Evolutionary conservation across 1,140 invertebrate species (phyloP), one percentile per base, ranked within the genome.

Genomic region (Brachionus angularis): DNA sequence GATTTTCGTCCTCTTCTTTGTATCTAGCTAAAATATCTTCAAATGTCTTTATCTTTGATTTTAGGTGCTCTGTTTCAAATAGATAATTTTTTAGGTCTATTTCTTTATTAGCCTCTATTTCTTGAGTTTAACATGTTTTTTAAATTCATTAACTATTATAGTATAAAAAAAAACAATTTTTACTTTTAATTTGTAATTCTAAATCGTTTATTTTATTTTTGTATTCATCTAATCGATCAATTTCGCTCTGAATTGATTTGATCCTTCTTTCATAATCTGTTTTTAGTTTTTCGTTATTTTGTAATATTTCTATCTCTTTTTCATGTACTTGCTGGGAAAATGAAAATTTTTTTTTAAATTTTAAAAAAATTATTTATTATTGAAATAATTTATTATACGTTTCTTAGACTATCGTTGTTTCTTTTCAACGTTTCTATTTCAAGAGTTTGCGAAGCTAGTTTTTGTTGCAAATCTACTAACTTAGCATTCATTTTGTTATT

Each of bases 341-440:
- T 31, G 25, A 14, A 14, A 14, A 62, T 23, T 18, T 16, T 39
- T 36, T 50, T 50, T 34, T 5, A 61, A 61, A 5, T 34, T 10
- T 21, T 16, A 16, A 31, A 27, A 33, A 64, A 27, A 29, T 12
- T 18, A 47, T 42, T 42, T 42, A 16, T 16, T 42, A 16, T 16
- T 42, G 33, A 27, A 36, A 47, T 10, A 14, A 12, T 5, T n/a
- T 47, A 47, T 16, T 5, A n/a, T 52, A 70, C 67, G 18, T 36
- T 52, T 70, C 46, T 50, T 3, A 70, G 12, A 10, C 46, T 52
- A 18, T 70, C 67, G 44, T 50, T 50, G n/a, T 70, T 31, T 70
- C 27, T 23, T 70, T 70, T 70, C 8, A 70, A 25, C 5, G 67
- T 42, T 31, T 70, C 67, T 18, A 52, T 70, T 53, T 70, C 67